These are phyloP conservation scores for Electrophaes corylata DNA, from an alignment of 2,888 invertebrate genomes.

Conservation along the genomic window DNA sequence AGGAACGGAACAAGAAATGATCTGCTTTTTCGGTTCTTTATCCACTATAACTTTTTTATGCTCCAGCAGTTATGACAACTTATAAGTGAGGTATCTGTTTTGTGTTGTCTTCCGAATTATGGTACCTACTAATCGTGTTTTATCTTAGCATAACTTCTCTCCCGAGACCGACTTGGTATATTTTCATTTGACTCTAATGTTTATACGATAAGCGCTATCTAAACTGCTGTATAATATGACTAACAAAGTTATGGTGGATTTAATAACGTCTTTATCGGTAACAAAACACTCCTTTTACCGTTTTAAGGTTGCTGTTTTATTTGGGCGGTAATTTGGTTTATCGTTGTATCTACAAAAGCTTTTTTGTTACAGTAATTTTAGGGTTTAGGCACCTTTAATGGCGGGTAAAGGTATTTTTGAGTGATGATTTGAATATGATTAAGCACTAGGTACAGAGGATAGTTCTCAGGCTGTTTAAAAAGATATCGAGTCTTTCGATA, in stretches of 20 bases:
- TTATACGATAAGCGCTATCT: constrained; percentile 68
- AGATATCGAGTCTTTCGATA: too few species aligned
- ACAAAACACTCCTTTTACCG: constrained; percentile 62
- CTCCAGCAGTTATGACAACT: too few species aligned
- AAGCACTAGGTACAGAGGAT: not conserved
- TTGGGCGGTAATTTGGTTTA: constrained; percentile 56
- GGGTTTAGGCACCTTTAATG: constrained; percentile 22
- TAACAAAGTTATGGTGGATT: constrained; percentile 58
- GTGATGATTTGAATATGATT: constrained; percentile 22
- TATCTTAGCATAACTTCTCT: constrained; percentile 61
- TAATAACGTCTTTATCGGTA: constrained; percentile 67
- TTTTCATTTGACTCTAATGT: constrained; percentile 62
- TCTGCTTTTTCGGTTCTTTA: too few species aligned
- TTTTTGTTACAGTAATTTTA: constrained; percentile 25
- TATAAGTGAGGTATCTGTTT: constrained; percentile 8
- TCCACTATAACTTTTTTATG: too few species aligned
- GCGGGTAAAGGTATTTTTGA: constrained; percentile 16
- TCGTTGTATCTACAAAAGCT: constrained; percentile 44
- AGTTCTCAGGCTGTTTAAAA: not conserved
- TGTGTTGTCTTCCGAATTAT: constrained; percentile 17
- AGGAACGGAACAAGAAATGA: too few species aligned
- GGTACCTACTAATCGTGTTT: constrained; percentile 61
- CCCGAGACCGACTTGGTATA: constrained; percentile 51
- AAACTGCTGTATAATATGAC: constrained; percentile 64
- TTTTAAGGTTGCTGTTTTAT: constrained; percentile 59